phyloP scores from a whole-genome alignment of 2,113 vertebrate species.

The Mixornis gularis region DNA sequence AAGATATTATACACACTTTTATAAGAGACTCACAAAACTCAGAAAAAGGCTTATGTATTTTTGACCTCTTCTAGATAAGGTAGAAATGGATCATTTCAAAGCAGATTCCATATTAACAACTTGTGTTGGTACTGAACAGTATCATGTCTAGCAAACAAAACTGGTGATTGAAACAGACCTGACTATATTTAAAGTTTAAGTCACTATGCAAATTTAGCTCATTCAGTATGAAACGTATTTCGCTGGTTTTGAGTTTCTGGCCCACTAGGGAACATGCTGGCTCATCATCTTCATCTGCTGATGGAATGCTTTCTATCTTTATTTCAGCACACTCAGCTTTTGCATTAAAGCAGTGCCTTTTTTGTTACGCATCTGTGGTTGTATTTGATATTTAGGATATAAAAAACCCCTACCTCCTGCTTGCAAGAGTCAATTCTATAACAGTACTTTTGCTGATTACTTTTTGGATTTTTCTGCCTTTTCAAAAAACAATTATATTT shows the following conservation, averaged over 20 bases:
- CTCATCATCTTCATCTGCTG: conserved; percentile 59
- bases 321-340: conserved; percentile 52
- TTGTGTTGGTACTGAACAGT: background rate
- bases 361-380: conserved; percentile 56
- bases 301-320: conserved; percentile 58
- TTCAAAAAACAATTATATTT: background rate
- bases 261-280: conserved; percentile 34
- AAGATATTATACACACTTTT: background rate
- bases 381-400: conserved; percentile 42
- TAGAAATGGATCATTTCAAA: background rate
- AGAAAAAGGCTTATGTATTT: background rate
- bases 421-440: background rate
- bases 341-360: conserved; percentile 47
- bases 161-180: background rate
- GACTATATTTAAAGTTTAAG: conserved; percentile 36
- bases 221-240: conserved; percentile 21
- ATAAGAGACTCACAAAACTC: background rate
- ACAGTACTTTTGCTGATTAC: conserved; percentile 16
- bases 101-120: background rate
- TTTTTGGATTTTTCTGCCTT: background rate
- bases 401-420: background rate
- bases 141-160: background rate
- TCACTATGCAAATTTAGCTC: conserved; percentile 30
- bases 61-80: background rate
- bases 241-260: conserved; percentile 27